A percentile compares a stretch with the other conserved stretches of the same genome.
phyloP scores from a whole-genome alignment of 2,113 vertebrate genomes.

The Paralichthys olivaceus region DNA sequence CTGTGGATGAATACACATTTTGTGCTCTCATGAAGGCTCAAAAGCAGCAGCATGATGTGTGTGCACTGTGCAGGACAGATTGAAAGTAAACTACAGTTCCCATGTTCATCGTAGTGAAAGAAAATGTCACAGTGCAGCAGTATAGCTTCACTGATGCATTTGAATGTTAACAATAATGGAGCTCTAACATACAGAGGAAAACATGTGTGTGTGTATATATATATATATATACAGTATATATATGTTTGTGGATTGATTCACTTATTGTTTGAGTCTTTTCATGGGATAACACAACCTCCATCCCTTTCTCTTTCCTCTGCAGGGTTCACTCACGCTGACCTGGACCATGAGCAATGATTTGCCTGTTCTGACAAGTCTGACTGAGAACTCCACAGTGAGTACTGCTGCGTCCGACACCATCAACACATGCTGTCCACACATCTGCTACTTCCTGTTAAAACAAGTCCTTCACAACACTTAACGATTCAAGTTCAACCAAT shows the following conservation, averaged over 20 bases:
- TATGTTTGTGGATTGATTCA: too few species aligned
- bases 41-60: too few species aligned
- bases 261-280: too few species aligned
- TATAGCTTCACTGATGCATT: too few species aligned
- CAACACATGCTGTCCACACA: slow-evolving; percentile 12
- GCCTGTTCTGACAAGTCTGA: slow-evolving; percentile 87
- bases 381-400: slow-evolving; percentile 90
- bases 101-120: too few species aligned
- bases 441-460: background rate
- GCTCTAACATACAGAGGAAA: background rate
- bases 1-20: background rate
- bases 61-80: too few species aligned
- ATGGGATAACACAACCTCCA: background rate
- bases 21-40: background rate
- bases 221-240: too few species aligned
- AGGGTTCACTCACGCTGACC: slow-evolving; percentile 77
- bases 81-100: too few species aligned
- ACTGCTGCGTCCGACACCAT: background rate
- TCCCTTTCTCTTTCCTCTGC: slow-evolving; percentile 33
- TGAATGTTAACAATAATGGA: background rate
- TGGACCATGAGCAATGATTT: slow-evolving; percentile 93
- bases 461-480: background rate
- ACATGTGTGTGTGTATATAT: too few species aligned
- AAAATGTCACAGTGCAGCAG: too few species aligned
- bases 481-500: background rate